Base-by-base conservation (phyloP, 2,888 invertebrate species). In the Empis stercorea region DNA sequence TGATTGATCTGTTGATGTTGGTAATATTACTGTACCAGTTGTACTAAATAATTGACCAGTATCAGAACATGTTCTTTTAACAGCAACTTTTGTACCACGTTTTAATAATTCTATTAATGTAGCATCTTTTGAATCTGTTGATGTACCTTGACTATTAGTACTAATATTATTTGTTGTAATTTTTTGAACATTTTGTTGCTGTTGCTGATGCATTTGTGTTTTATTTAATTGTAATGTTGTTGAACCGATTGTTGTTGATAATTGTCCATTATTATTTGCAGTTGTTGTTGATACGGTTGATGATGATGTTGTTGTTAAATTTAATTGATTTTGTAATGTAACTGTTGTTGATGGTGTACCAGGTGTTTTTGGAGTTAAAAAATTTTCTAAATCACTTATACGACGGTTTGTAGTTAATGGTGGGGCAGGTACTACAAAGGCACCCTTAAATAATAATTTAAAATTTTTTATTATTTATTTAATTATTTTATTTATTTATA, bases 51-150 rank as follows among this genome's bases (percentile, higher is more conserved):
- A 61, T 64, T 81, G 79, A 1, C 83, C 82, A 0, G 52, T 54
- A 61, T 85, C 83, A 16, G 83, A 83, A 48, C 80, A 49, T 44
- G 84, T 76, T 56, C 84, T 73, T 68, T 85, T 85, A 15, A 87
- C 85, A 36, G 79, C 78, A 65, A 76, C 76, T 70, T 78, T 81
- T 17, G 75, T 72, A 40, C 80, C 80, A 52, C 81, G 76, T 68
- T 86, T 87, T 43, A 87, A 71, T 47, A 87, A 73, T 65, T 86
- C 87, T 52, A 86, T 85, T 39, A 87, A 71, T 5, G 85, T 84
- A 51, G 86, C 85, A 54, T 86, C 86, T 65, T 84, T 82, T 39
- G 70, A 64, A 53, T 70, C 67, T 40, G 60, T 61, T 46, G 70
- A 63, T 57, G 73, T 70, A 62, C 71, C 69, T 58, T 61, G 59